A percentile compares a stretch with the other conserved stretches of the same genome.
Evolutionary conservation across 2,888 invertebrate genomes (phyloP).

Genomic region (Microctonus brassicae): DNA sequence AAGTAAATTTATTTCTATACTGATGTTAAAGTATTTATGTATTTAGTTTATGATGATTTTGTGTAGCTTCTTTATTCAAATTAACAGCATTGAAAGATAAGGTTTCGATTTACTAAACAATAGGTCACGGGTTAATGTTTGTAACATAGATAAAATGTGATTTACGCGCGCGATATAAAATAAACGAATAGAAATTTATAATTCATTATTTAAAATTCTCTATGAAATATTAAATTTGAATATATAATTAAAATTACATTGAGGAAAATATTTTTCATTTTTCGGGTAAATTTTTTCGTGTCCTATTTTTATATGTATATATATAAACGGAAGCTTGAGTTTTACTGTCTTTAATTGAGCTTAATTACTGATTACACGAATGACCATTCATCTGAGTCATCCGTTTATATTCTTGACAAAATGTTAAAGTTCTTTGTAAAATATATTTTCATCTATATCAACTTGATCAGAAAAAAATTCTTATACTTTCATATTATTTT

Average conservation of each 20-base stretch:
- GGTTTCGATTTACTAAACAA: background rate
- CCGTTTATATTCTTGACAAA: constrained; percentile 29
- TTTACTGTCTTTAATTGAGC: constrained; percentile 59
- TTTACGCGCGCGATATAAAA: background rate
- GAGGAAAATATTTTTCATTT: too few species aligned
- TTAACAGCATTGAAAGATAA: background rate
- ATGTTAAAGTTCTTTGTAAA: constrained; percentile 33
- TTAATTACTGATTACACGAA: constrained; percentile 58
- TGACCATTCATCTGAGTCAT: constrained; percentile 55
- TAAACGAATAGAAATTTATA: background rate
- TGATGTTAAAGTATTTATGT: too few species aligned
- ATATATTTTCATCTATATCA: constrained; percentile 29
- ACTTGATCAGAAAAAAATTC: background rate
- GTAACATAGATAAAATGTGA: constrained; percentile 21
- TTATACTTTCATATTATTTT: background rate
- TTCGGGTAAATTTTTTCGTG: constrained; percentile 1
- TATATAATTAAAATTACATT: too few species aligned
- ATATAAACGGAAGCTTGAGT: constrained; percentile 42
- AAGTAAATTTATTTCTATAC: too few species aligned
- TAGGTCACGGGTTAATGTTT: constrained; percentile 32
- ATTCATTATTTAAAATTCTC: background rate
- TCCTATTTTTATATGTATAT: constrained; percentile 10
- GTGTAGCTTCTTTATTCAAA: background rate
- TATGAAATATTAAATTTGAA: too few species aligned
- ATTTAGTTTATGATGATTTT: too few species aligned